Percentiles rank a stretch among this genome's conserved stretches.
phyloP scores from a whole-genome alignment of 2,888 invertebrate species.

The Atethmia centrago region DNA sequence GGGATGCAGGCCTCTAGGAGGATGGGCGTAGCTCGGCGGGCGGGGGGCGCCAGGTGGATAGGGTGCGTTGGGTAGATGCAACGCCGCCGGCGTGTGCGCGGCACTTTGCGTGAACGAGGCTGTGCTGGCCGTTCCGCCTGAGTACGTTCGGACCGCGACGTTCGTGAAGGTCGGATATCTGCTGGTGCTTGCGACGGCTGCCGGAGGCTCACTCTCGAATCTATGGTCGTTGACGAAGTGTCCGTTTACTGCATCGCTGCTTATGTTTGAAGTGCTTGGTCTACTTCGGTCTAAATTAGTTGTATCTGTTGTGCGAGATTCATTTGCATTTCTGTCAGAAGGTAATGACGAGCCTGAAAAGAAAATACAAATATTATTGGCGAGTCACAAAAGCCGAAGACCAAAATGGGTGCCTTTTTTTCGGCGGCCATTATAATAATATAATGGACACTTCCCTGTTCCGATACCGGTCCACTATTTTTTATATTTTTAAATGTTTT shows the following conservation, averaged over 20 bases:
- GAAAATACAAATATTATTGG: neutral
- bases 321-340: conserved; percentile 20
- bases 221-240: conserved; percentile 48
- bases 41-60: neutral
- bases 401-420: neutral
- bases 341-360: conserved; percentile 32
- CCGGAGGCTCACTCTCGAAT: conserved; percentile 10
- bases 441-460: neutral
- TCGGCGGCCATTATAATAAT: neutral
- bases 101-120: conserved; percentile 11
- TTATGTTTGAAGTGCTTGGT: conserved; percentile 32
- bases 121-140: conserved; percentile 25
- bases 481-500: neutral
- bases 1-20: conserved; percentile 8
- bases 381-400: neutral
- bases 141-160: conserved; percentile 37
- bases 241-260: conserved; percentile 30
- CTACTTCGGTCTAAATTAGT: conserved; percentile 24
- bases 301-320: conserved; percentile 43
- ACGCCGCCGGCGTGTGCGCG: conserved; percentile 11
- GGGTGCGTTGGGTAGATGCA: conserved; percentile 11
- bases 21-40: conserved; percentile 7
- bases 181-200: conserved; percentile 19
- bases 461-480: neutral
- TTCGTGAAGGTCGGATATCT: conserved; percentile 42